Percentiles rank a stretch among this genome's conserved stretches.
Evolutionary conservation across 2,888 invertebrate species (phyloP).

Genomic region (Megastigmus dorsalis): DNA sequence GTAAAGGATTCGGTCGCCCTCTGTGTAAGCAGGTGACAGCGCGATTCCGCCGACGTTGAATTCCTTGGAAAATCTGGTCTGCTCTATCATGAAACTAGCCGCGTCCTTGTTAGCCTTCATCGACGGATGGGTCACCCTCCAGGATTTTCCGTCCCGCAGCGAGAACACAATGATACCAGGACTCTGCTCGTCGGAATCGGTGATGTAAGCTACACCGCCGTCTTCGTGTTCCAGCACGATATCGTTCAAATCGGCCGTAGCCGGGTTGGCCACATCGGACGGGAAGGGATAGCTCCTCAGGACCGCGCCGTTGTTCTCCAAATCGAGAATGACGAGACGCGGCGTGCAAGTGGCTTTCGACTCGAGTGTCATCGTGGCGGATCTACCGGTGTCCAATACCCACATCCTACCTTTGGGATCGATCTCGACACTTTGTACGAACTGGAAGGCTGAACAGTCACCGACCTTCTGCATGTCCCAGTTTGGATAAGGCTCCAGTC

Average conservation of each 20-base stretch:
- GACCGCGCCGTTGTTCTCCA: constrained; percentile 77
- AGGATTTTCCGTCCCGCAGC: constrained; percentile 79
- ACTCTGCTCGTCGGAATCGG: constrained; percentile 81
- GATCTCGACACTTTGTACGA: constrained; percentile 85
- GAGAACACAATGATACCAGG: constrained; percentile 85
- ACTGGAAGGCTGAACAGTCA: constrained; percentile 83
- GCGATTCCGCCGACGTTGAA: constrained; percentile 84
- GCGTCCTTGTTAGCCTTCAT: constrained; percentile 80
- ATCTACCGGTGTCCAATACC: constrained; percentile 78
- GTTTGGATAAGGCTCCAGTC: constrained; percentile 81
- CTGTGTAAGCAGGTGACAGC: constrained; percentile 77
- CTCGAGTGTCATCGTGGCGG: constrained; percentile 77
- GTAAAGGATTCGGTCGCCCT: constrained; percentile 75
- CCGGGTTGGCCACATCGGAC: constrained; percentile 77
- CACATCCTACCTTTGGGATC: constrained; percentile 81
- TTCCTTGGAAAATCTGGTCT: constrained; percentile 77
- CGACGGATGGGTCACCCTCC: constrained; percentile 82
- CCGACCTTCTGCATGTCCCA: constrained; percentile 82
- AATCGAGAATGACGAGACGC: constrained; percentile 81
- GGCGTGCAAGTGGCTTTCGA: constrained; percentile 79
- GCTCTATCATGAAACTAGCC: constrained; percentile 78
- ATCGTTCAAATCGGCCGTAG: constrained; percentile 82
- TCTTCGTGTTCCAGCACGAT: constrained; percentile 84
- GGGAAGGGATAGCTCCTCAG: constrained; percentile 79
- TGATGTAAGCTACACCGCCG: constrained; percentile 82